phyloP scores from a whole-genome alignment of 2,797 vertebrate genomes.

The Meriones psammophilus region DNA sequence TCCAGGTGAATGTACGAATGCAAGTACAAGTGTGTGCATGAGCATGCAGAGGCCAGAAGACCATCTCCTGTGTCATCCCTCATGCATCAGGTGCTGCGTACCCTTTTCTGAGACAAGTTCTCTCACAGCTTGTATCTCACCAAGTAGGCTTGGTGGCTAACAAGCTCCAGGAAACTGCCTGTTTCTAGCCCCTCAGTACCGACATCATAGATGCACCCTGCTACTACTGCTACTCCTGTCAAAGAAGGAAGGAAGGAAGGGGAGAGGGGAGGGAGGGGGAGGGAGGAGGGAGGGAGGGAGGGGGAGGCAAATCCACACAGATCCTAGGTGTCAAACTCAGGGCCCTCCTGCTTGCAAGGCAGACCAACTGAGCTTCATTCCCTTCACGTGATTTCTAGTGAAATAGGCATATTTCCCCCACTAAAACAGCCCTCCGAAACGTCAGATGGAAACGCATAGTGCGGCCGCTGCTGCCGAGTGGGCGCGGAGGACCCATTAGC shows the following conservation, averaged over 20 bases:
- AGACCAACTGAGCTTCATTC: background rate
- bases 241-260: background rate
- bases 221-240: background rate
- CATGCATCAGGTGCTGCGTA: background rate
- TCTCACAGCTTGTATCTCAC: background rate
- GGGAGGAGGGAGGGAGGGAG: background rate
- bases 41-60: background rate
- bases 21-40: background rate
- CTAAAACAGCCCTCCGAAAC: background rate
- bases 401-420: background rate
- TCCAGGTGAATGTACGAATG: background rate
- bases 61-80: background rate
- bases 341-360: background rate
- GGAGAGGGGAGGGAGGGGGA: background rate
- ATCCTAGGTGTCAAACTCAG: background rate
- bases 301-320: accelerated
- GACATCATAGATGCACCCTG: background rate
- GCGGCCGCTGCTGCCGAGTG: background rate
- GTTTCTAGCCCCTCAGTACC: background rate
- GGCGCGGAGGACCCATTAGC: background rate
- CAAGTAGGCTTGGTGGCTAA: background rate
- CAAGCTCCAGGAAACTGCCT: background rate
- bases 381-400: background rate
- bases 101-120: background rate
- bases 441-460: background rate